Evolutionary conservation across 2,888 invertebrate species (phyloP), one percentile per base, ranked within the genome.

Genomic region (Seira sanloemensis): DNA sequence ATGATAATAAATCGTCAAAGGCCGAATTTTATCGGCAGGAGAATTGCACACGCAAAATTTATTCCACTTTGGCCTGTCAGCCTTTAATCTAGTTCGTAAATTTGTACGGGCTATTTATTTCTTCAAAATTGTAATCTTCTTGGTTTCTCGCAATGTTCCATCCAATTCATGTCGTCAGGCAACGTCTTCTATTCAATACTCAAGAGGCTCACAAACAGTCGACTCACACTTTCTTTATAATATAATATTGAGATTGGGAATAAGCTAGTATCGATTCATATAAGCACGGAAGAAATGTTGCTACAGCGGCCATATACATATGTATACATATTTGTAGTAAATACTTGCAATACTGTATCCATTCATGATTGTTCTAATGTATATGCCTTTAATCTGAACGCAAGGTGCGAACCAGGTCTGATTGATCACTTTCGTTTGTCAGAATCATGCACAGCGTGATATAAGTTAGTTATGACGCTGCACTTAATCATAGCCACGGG

Each of bases 1-100:
- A 82, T 72, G 76, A 37, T 58, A 50, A 73, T 77, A 82, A 82
- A 66, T 82, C 77, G 66, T 82, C 82, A 82, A 82, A 82, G 82
- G 82, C 77, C 82, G 82, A 82, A 82, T 82, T 83, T 86, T 86
- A 86, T 86, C 83, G 79, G 82, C 83, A 79, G 73, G 83, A 79
- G 83, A 86, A 83, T 86, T 86, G 86, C 79, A 82, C 78, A 73
- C 73, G 84, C 85, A 69, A 81, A 85, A 86, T 86, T 86, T 86
- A 86, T 86, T 79, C 73, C 72, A 76, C 37, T 80, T 78, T 76
- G 25, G 75, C 75, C 85, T 85, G 85, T 82, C 85, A 86, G 86
- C 83, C 86, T 79, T 78, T 77, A 81, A 78, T 71, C 78, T 58
- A 78, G 78, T 82, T 77, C 77, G 77, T 82, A 82, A 82, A 82